These are phyloP conservation scores for Mixornis gularis DNA, from an alignment of 2,113 vertebrate genomes.

Conservation along the genomic window DNA sequence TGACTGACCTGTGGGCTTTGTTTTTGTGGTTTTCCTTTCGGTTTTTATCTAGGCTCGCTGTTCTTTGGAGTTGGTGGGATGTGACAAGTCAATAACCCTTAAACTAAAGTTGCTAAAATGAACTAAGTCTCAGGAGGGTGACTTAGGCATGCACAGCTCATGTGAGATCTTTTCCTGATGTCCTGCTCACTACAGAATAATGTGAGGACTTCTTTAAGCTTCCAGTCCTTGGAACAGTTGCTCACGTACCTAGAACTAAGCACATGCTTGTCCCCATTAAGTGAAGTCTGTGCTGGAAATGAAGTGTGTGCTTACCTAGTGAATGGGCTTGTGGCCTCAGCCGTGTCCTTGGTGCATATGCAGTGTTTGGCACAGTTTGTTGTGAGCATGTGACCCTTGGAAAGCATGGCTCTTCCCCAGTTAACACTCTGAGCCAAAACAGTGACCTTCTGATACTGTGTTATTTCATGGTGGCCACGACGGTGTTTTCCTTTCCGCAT, in stretches of 20 bases:
- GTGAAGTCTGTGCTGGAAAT: background rate
- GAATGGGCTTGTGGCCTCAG: background rate
- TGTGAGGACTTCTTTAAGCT: background rate
- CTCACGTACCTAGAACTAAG: background rate
- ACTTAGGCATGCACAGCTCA: background rate
- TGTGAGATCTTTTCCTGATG: background rate
- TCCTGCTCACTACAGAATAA: background rate
- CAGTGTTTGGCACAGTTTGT: background rate
- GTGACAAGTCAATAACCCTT: background rate
- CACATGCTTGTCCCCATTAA: background rate
- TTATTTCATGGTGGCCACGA: background rate
- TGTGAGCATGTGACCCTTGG: background rate
- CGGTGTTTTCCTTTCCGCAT: background rate
- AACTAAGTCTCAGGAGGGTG: background rate
- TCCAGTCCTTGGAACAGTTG: background rate
- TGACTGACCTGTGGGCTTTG: background rate
- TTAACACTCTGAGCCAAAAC: background rate
- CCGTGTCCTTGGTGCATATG: background rate
- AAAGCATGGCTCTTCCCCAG: background rate
- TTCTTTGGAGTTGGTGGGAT: background rate
- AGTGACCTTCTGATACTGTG: accelerated
- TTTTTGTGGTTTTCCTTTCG: background rate
- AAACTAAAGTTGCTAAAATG: background rate
- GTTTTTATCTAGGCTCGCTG: background rate
- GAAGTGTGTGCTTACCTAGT: constrained; percentile 6